A percentile compares a stretch with the other conserved stretches of the same genome.
Evolutionary conservation across 1,140 invertebrate species (phyloP).

Genomic region (Penaeus chinensis): DNA sequence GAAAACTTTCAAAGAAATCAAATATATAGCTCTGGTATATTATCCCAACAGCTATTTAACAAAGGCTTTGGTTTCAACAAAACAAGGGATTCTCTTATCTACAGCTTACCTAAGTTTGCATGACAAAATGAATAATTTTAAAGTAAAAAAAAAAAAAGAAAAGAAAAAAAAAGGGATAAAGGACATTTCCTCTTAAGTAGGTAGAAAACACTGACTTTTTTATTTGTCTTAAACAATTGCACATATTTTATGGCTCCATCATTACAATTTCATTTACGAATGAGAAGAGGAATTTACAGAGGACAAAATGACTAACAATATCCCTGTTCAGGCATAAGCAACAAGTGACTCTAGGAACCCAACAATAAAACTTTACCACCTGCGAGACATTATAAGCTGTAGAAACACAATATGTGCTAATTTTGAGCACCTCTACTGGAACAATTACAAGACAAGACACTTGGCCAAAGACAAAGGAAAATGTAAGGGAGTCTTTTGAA

Average conservation of each 20-base stretch:
- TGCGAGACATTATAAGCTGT: slow-evolving; percentile 21
- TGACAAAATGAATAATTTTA: no score
- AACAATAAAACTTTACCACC: slow-evolving; percentile 23
- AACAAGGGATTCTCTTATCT: slow-evolving; percentile 45
- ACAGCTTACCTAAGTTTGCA: slow-evolving; percentile 20
- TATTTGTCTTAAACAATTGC: no score
- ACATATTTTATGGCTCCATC: no score
- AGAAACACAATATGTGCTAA: slow-evolving; percentile 23
- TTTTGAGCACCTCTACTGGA: slow-evolving; percentile 51
- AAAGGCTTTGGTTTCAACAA: slow-evolving; percentile 56
- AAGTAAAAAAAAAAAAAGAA: no score
- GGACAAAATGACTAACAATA: no score
- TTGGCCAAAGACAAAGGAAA: slow-evolving; percentile 19
- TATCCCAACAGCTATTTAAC: slow-evolving; percentile 31
- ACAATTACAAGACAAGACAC: slow-evolving; percentile 23
- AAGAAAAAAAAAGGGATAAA: not conserved
- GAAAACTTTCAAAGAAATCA: slow-evolving; percentile 23
- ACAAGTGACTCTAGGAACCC: not conserved
- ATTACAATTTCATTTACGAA: no score
- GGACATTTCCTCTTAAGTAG: slow-evolving; percentile 20
- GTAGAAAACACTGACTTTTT: slow-evolving; percentile 1
- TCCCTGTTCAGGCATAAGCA: slow-evolving; percentile 7
- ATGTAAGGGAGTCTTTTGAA: not conserved
- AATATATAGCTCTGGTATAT: slow-evolving; percentile 42
- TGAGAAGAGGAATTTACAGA: no score